A percentile compares a stretch with the other conserved stretches of the same genome.
phyloP scores from a whole-genome alignment of 2,113 vertebrate genomes.

The Ochotona princeps region DNA sequence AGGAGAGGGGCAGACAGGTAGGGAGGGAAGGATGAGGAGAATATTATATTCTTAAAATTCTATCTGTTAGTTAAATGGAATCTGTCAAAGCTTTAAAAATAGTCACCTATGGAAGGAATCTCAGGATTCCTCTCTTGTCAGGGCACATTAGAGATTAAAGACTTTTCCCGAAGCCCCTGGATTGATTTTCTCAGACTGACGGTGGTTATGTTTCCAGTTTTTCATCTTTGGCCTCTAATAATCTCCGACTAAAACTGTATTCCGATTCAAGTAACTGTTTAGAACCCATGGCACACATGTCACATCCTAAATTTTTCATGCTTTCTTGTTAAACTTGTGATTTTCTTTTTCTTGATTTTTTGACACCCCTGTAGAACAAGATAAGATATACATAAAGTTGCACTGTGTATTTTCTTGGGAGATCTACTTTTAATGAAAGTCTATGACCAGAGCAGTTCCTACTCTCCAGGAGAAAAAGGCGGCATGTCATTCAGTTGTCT shows the following conservation, averaged over 20 bases:
- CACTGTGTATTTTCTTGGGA: not conserved
- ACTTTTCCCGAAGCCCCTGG: not conserved
- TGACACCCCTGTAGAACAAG: not conserved
- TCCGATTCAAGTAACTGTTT: not conserved
- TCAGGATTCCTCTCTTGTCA: not conserved
- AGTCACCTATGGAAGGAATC: not conserved
- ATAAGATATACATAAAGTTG: not conserved
- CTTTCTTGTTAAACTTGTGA: not conserved
- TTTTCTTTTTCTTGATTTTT: not conserved
- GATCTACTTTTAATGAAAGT: not conserved
- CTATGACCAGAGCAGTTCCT: not conserved
- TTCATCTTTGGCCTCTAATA: not conserved
- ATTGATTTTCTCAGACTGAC: not conserved
- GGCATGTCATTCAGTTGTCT: not conserved
- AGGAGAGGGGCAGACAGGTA: no score
- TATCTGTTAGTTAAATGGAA: no score
- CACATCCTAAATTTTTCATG: not conserved
- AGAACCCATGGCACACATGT: not conserved
- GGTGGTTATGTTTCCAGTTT: not conserved
- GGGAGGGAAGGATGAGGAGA: no score
- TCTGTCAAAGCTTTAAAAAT: no score
- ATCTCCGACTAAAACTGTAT: constrained; percentile 12
- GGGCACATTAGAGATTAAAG: not conserved
- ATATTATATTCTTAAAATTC: no score
- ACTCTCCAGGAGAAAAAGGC: not conserved